phyloP scores from a whole-genome alignment of 2,888 invertebrate genomes.

The Chironomus riparius region DNA sequence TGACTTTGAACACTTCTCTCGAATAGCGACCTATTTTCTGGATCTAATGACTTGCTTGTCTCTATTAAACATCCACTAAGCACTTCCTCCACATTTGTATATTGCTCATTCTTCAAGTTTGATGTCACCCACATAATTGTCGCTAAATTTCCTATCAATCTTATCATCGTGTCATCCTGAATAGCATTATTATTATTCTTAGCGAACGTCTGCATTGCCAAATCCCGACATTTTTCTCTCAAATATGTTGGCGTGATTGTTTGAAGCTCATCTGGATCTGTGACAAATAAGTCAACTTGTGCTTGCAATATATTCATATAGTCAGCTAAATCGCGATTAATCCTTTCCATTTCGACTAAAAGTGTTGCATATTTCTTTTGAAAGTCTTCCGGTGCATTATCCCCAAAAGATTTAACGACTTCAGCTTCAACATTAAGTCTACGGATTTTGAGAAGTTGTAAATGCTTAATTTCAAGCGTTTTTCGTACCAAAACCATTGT shows the following conservation, averaged over 20 bases:
- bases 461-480: conserved; percentile 71
- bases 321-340: conserved; percentile 80
- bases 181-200: conserved; percentile 57
- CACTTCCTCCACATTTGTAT: conserved; percentile 21
- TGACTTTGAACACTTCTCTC: conserved; percentile 86
- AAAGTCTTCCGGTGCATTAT: conserved; percentile 74
- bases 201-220: conserved; percentile 72
- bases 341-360: conserved; percentile 80
- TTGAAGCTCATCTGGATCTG: conserved; percentile 75
- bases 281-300: conserved; percentile 76
- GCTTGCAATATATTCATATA: conserved; percentile 78
- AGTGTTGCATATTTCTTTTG: conserved; percentile 81
- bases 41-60: conserved; percentile 69
- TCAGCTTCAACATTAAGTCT: conserved; percentile 89
- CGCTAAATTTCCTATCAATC: conserved; percentile 77
- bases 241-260: conserved; percentile 84
- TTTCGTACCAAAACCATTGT: conserved; percentile 80
- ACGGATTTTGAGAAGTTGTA: conserved; percentile 67
- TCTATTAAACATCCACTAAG: conserved; percentile 49
- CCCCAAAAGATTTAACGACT: conserved; percentile 69
- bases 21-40: conserved; percentile 66
- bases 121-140: conserved; percentile 60
- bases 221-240: conserved; percentile 76
- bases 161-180: conserved; percentile 54
- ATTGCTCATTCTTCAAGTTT: conserved; percentile 32